Percentiles rank a stretch among this genome's conserved stretches.
phyloP scores from a whole-genome alignment of 2,888 invertebrate species.

The Diarsia dahlii region DNA sequence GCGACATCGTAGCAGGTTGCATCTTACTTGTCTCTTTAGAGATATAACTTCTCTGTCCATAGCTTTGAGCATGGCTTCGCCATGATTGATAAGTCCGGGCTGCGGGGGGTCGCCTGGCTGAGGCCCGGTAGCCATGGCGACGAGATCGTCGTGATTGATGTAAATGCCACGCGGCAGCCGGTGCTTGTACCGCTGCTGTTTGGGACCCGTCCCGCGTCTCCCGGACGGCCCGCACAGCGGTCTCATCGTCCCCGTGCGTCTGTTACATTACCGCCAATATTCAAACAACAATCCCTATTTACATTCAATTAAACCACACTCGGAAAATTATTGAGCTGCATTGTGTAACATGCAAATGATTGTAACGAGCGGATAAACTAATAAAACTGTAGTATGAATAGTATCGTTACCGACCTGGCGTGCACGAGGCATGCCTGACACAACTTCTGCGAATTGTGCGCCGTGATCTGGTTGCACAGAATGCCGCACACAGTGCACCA shows the following conservation, averaged over 20 bases:
- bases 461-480: constrained; percentile 88
- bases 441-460: constrained; percentile 89
- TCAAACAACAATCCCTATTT: constrained; percentile 78
- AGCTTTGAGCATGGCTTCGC: constrained; percentile 96
- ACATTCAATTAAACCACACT: constrained; percentile 70
- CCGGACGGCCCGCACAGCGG: constrained; percentile 94
- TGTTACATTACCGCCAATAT: constrained; percentile 88
- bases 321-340: constrained; percentile 65
- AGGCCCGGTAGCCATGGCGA: constrained; percentile 96
- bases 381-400: constrained; percentile 66
- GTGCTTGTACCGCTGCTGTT: constrained; percentile 92
- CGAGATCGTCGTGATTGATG: constrained; percentile 99
- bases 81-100: constrained; percentile 91
- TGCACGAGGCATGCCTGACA: constrained; percentile 91
- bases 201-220: constrained; percentile 89
- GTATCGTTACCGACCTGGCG: constrained; percentile 89
- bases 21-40: constrained; percentile 98
- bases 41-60: constrained; percentile 98
- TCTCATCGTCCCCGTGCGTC: constrained; percentile 95
- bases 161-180: constrained; percentile 99
- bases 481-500: constrained; percentile 90
- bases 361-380: constrained; percentile 67
- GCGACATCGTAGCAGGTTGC: constrained; percentile 78
- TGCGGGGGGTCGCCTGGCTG: constrained; percentile 90
- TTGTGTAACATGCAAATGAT: constrained; percentile 74